phyloP scores from a whole-genome alignment of 2,113 vertebrate species.

The Clupea harengus region DNA sequence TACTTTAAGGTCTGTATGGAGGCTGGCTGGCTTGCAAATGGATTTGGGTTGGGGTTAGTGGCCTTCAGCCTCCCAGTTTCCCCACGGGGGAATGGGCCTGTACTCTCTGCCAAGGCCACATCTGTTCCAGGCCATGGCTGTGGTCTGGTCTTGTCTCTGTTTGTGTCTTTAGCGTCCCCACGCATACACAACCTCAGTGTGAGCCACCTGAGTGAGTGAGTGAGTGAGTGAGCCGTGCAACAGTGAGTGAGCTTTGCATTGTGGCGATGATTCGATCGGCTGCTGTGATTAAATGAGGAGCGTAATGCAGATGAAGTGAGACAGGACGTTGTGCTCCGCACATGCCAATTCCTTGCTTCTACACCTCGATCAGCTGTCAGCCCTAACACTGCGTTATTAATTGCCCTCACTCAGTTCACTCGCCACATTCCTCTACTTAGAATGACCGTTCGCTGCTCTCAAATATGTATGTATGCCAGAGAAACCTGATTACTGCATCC shows the following conservation, averaged over 20 bases:
- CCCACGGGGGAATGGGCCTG: not conserved
- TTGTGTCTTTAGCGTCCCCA: not conserved
- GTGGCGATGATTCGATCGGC: not conserved
- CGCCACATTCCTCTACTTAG: constrained; percentile 55
- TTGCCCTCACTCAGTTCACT: constrained; percentile 54
- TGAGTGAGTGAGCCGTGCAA: constrained; percentile 34
- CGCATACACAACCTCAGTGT: not conserved
- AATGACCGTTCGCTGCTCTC: constrained; percentile 55
- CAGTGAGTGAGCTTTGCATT: not conserved
- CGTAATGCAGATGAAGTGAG: constrained; percentile 61
- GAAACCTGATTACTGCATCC: constrained; percentile 67
- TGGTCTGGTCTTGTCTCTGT: not conserved
- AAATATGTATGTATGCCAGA: constrained; percentile 72
- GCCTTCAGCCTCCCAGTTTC: not conserved
- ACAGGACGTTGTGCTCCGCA: constrained; percentile 60
- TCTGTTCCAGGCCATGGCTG: not conserved
- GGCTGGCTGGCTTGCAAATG: not conserved
- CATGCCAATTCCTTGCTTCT: constrained; percentile 49
- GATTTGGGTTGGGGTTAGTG: not conserved
- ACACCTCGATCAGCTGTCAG: constrained; percentile 57
- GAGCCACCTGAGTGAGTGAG: not conserved
- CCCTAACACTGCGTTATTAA: constrained; percentile 66
- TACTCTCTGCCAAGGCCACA: not conserved
- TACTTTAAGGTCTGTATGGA: not conserved
- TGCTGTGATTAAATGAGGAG: constrained; percentile 56